These are phyloP conservation scores for Stictonetta naevosa DNA, from an alignment of 2,113 vertebrate species.

Conservation along the genomic window DNA sequence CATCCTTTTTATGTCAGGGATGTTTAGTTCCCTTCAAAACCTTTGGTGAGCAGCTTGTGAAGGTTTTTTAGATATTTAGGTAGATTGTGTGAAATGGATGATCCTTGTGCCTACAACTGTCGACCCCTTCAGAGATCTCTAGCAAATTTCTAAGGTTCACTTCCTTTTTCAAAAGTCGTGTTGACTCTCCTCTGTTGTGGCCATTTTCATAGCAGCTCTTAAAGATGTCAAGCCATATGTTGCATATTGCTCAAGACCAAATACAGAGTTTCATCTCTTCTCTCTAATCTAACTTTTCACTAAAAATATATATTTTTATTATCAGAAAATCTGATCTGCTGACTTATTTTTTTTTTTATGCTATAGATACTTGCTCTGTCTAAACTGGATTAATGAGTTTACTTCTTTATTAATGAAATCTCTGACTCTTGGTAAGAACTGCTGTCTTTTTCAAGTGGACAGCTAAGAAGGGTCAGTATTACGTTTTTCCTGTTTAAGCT, in stretches of 20 bases:
- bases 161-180: background rate
- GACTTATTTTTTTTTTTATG: background rate
- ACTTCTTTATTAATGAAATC: background rate
- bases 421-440: background rate
- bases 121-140: background rate
- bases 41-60: background rate
- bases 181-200: background rate
- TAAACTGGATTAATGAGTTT: background rate
- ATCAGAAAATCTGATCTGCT: background rate
- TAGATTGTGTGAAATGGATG: background rate
- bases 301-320: fast-evolving
- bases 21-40: background rate
- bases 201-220: background rate
- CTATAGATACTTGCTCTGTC: background rate
- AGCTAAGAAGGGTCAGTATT: background rate
- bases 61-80: background rate
- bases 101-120: background rate
- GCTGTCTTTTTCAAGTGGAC: background rate
- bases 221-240: background rate
- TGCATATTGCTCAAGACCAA: background rate
- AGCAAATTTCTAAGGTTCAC: background rate
- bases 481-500: background rate
- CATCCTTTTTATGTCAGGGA: background rate
- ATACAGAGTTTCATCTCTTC: background rate
- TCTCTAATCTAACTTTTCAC: background rate